Evolutionary conservation across 2,888 invertebrate genomes (phyloP), one percentile per base, ranked within the genome.

Genomic region (Ormyrus thymus): DNA sequence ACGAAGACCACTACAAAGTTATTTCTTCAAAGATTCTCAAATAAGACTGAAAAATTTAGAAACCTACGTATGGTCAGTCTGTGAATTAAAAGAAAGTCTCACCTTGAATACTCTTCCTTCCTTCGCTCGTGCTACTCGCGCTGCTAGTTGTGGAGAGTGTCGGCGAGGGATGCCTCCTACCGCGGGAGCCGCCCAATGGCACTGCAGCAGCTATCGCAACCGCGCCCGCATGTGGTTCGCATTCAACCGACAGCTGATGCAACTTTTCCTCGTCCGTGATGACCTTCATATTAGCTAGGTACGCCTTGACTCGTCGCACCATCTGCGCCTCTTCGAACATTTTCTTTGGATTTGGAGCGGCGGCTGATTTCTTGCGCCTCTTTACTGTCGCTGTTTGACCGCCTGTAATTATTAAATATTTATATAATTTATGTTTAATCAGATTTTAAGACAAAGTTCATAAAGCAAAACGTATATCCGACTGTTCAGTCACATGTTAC

Each of bases 281-380:
- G 7, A 97, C 96, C 85, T 97, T 95, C 92, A 99, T 94, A 86
- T 97, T 95, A 83, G 95, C 95, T 79, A 99, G 92, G 91, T 99
- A 99, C 3, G 98, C 96, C 90, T 98, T 98, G 6, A 99, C 98
- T 76, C 98, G 93, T 50, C 98, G 93, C 76, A 98, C 98, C 99
- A 99, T 99, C 91, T 98, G 97, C 50, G 98, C 98, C 92, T 98
- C 98, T 90, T 98, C 98, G 90, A 97, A 98, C 98, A 98, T 98
- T 90, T 98, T 98, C 91, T 98, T 98, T 71, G 97, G 97, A 91
- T 98, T 98, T 1, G 97, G 97, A 6, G 97, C 95, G 48, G 97
- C 95, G 50, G 96, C 93, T 0, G 97, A 95, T 89, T 97, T 96
- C 90, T 97, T 97, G 84, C 97, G 93, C 84, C 97, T 92, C 88